Conservation (phyloP, 2,797 vertebrate species). For the Lophotriccus pileatus region DNA sequence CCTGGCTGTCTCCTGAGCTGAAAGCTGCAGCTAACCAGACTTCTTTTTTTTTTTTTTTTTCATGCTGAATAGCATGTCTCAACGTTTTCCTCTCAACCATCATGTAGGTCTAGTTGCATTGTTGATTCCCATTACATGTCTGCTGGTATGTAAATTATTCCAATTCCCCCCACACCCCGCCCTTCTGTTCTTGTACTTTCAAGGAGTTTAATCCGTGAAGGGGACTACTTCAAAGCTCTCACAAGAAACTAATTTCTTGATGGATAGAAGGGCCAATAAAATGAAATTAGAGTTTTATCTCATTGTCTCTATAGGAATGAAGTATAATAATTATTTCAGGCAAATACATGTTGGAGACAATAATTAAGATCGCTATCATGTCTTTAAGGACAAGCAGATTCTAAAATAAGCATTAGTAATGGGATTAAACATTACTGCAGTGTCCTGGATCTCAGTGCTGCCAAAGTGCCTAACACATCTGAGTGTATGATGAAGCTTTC, state of each 20-base stretch:
- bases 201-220: constrained; percentile 72
- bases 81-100: constrained; percentile 71
- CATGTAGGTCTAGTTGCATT: constrained; percentile 71
- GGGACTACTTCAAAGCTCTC: constrained; percentile 72
- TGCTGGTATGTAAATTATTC: constrained; percentile 73
- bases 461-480: constrained; percentile 24
- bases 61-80: constrained; percentile 63
- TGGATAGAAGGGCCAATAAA: constrained; percentile 72
- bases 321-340: constrained; percentile 74
- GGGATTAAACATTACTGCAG: constrained; percentile 61
- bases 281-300: constrained; percentile 73
- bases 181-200: constrained; percentile 66
- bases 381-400: constrained; percentile 70
- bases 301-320: constrained; percentile 73
- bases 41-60: constrained; percentile 5
- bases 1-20: constrained; percentile 55
- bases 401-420: constrained; percentile 75
- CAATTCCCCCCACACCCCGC: constrained; percentile 44
- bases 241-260: constrained; percentile 68
- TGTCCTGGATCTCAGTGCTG: background rate
- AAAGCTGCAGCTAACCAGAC: constrained; percentile 53
- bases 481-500: background rate
- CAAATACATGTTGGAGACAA: constrained; percentile 72
- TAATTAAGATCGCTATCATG: constrained; percentile 70
- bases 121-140: constrained; percentile 70